Percentiles rank a stretch among this genome's conserved stretches.
These are phyloP conservation scores for Pheucticus melanocephalus DNA, from an alignment of 2,113 vertebrate species.

Conservation along the genomic window DNA sequence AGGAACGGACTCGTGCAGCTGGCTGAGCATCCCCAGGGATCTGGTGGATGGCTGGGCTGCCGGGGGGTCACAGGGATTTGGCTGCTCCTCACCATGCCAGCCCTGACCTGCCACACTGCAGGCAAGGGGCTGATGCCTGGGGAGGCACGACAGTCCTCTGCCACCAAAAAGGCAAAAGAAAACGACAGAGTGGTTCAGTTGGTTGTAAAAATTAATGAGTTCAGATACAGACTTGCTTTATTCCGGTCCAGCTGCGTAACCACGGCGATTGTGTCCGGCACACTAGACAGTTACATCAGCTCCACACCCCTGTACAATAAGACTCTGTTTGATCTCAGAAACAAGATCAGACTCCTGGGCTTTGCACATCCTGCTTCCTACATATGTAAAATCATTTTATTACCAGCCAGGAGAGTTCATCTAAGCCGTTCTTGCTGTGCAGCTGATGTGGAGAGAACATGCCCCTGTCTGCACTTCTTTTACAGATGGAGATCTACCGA, in stretches of 20 bases:
- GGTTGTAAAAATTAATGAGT: conserved; percentile 84
- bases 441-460: conserved; percentile 58
- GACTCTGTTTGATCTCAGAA: conserved; percentile 82
- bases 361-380: conserved; percentile 82
- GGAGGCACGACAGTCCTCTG: neutral
- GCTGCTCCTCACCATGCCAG: neutral
- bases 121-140: conserved; percentile 17
- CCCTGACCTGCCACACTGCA: neutral
- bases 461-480: conserved; percentile 53
- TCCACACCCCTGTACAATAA: conserved; percentile 80
- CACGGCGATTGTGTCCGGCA: conserved; percentile 77
- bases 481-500: conserved; percentile 55
- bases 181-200: conserved; percentile 73
- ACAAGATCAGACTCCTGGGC: conserved; percentile 81
- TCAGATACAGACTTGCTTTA: conserved; percentile 81
- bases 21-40: neutral
- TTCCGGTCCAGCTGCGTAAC: conserved; percentile 84
- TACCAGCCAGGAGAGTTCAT: conserved; percentile 76
- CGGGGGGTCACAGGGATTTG: accelerated
- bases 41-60: neutral
- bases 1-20: neutral
- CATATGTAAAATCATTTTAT: conserved; percentile 79
- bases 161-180: neutral
- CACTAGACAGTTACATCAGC: conserved; percentile 81
- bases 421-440: conserved; percentile 64